Evolutionary conservation across 1,140 invertebrate genomes (phyloP), one percentile per base, ranked within the genome.

Genomic region (Bombus sylvicola): DNA sequence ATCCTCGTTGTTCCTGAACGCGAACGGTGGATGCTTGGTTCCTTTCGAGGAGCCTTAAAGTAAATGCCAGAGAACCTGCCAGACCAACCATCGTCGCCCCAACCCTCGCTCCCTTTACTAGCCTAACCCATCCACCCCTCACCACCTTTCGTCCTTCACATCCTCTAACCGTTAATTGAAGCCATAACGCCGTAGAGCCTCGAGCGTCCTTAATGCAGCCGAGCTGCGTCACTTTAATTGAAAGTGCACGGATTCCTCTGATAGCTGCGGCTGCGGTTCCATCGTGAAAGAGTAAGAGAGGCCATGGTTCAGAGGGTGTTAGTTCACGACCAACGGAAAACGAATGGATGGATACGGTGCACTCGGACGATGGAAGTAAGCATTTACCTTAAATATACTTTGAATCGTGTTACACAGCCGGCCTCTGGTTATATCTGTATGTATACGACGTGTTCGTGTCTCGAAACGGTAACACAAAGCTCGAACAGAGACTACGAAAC

Each of bases 181-280:
- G 80, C 86, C 80, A 88, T 85, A 80, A 89, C 82, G 85, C 64
- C 59, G 82, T 41, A 28, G 62, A 85, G 76, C 78, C 81, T 85
- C 59, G 86, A 88, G 84, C 81, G 74, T 64, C 71, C 81, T 91
- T 91, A 87, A 91, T 86, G 87, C 87, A 88, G 78, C 73, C 53
- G 83, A 85, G 81, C 79, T 85, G 82, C 83, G 81, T 87, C 85
- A 81, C 87, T 87, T 86, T 92, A 92, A 92, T 92, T 92, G 90
- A 88, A 86, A 90, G 85, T 90, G 86, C 90, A 91, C 88, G 87
- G 89, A 88, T 91, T 88, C 73, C 81, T 85, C 83, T 85, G 86
- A 85, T 87, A 75, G 82, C 86, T 53, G 86, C 34, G 81, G 86
- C 83, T 79, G 75, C 76, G 84, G 69, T 81, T 41, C 13, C 78